Conservation (phyloP, 2,113 vertebrate species). For the Rhodinocichla rosea region DNA sequence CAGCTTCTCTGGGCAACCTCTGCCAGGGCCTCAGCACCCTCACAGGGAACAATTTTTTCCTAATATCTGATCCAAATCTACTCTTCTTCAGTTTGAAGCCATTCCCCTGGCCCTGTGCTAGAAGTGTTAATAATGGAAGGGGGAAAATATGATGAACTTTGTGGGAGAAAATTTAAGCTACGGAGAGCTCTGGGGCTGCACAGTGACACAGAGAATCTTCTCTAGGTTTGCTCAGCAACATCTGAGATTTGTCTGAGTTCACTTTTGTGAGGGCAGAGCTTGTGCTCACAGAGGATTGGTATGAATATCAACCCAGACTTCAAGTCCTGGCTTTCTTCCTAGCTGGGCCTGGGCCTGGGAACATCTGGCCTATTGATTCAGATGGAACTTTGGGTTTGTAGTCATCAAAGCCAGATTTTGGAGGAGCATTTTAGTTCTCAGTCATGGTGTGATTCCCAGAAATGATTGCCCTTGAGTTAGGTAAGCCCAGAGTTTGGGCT, state of each 20-base stretch:
- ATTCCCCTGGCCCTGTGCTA: background rate
- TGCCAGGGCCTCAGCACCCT: background rate
- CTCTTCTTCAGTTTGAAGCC: background rate
- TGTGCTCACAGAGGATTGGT: fast-evolving
- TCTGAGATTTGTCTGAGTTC: background rate
- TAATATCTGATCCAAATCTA: background rate
- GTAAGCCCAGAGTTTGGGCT: background rate
- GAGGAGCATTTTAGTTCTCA: background rate
- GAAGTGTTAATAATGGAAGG: background rate
- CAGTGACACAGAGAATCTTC: background rate
- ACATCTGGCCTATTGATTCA: background rate
- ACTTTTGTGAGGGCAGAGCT: background rate
- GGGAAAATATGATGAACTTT: background rate
- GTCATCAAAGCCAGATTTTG: background rate
- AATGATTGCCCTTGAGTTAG: fast-evolving
- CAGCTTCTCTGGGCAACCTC: background rate
- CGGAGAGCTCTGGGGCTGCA: background rate
- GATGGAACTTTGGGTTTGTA: background rate
- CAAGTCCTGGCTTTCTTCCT: background rate
- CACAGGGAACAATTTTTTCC: background rate
- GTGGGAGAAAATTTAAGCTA: background rate
- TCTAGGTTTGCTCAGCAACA: background rate
- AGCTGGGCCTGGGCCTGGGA: background rate
- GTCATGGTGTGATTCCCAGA: background rate
- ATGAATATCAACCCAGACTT: background rate